These are phyloP conservation scores for Drosophila hamatofila DNA, from an alignment of 2,888 invertebrate species.

Conservation along the genomic window DNA sequence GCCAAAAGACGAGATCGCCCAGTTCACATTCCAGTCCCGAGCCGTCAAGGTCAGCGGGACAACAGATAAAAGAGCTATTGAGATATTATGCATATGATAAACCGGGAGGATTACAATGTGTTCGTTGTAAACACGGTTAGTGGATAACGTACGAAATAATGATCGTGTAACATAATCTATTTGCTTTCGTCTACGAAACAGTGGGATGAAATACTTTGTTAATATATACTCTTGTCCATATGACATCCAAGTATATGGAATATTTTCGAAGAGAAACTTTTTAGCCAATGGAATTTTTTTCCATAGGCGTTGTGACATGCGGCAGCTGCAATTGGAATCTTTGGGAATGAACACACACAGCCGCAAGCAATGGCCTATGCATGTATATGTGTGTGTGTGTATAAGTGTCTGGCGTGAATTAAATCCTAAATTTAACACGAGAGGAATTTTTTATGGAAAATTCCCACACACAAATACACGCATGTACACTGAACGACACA, in stretches of 20 bases:
- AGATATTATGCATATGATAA: constrained; percentile 24
- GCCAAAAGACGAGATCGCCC: constrained; percentile 26
- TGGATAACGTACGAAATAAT: constrained; percentile 5
- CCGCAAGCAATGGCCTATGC: not conserved
- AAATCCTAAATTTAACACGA: constrained; percentile 55
- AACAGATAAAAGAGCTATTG: constrained; percentile 15
- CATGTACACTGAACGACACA: not conserved
- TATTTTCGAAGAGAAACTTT: constrained; percentile 10
- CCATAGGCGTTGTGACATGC: not conserved
- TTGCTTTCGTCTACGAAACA: not conserved
- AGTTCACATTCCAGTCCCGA: not conserved
- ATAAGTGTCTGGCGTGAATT: constrained; percentile 29
- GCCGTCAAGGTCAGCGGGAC: constrained; percentile 47
- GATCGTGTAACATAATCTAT: constrained; percentile 8
- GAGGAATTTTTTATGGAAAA: constrained; percentile 74
- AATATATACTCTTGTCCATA: not conserved
- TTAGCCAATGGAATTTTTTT: not conserved
- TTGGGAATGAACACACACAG: constrained; percentile 3
- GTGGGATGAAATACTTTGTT: not conserved
- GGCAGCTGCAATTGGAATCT: constrained; percentile 5
- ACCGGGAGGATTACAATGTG: constrained; percentile 13
- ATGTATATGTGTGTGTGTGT: not conserved
- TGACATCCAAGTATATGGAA: not conserved
- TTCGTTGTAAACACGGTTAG: constrained; percentile 7
- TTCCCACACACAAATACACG: constrained; percentile 42